A percentile compares a stretch with the other conserved stretches of the same genome.
phyloP scores from a whole-genome alignment of 2,797 vertebrate genomes.

The Botia almorhae region DNA sequence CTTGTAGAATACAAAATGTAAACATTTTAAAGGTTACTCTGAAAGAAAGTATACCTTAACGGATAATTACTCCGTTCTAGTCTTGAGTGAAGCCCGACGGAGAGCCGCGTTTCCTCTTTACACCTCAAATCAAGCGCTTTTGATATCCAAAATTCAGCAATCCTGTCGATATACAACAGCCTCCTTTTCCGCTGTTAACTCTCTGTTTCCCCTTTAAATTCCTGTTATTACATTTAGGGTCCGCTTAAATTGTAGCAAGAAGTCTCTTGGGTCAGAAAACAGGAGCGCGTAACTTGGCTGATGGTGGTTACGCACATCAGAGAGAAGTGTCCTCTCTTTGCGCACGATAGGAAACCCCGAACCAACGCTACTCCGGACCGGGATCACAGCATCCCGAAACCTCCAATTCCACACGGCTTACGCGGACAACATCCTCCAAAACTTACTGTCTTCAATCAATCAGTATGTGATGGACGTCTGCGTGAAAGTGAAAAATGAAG shows the following conservation, averaged over 20 bases:
- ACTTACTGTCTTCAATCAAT: conserved; percentile 30
- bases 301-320: conserved; percentile 59
- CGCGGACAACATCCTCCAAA: conserved; percentile 60
- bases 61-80: conserved; percentile 65
- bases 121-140: conserved; percentile 63
- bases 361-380: conserved; percentile 60
- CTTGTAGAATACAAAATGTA: neutral
- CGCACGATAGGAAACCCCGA: conserved; percentile 57
- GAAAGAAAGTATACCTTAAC: conserved; percentile 73
- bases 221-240: conserved; percentile 46
- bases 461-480: conserved; percentile 1
- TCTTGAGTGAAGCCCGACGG: conserved; percentile 69
- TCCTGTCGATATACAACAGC: conserved; percentile 66
- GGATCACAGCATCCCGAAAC: conserved; percentile 63
- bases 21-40: neutral
- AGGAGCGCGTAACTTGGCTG: conserved; percentile 54
- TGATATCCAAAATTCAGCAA: conserved; percentile 68
- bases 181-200: conserved; percentile 42
- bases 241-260: conserved; percentile 59
- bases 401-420: conserved; percentile 50
- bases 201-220: conserved; percentile 65
- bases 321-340: conserved; percentile 58
- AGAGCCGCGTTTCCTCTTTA: conserved; percentile 68
- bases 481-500: neutral
- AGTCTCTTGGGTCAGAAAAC: conserved; percentile 40